Conservation (phyloP, 2,888 invertebrate species). For the Tinea trinotella region DNA sequence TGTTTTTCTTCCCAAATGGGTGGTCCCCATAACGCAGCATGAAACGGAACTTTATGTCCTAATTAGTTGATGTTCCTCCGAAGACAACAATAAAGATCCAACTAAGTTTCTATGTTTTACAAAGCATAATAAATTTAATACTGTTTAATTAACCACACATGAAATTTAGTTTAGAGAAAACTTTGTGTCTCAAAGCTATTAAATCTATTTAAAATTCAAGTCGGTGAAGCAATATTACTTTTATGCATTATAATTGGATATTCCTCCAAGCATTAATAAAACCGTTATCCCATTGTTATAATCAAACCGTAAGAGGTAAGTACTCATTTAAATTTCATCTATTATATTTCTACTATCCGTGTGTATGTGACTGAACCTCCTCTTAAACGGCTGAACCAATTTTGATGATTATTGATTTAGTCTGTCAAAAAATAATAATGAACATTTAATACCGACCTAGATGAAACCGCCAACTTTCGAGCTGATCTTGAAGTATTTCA, state of each 20-base stretch:
- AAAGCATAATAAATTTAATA: background rate
- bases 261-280: background rate
- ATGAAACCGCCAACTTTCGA: too few relatives aligned
- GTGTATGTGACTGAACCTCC: too few relatives aligned
- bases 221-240: background rate
- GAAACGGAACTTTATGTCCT: slow-evolving; percentile 2
- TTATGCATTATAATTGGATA: background rate
- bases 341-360: too few relatives aligned
- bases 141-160: slow-evolving; percentile 5
- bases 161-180: background rate
- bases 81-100: slow-evolving; percentile 4
- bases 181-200: background rate
- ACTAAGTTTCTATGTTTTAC: background rate
- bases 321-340: too few relatives aligned
- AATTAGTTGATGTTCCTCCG: background rate
- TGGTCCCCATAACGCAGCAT: background rate
- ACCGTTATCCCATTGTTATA: too few relatives aligned
- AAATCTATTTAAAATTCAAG: slow-evolving; percentile 13
- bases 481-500: too few relatives aligned
- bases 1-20: background rate
- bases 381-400: too few relatives aligned
- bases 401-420: too few relatives aligned
- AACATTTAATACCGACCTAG: too few relatives aligned
- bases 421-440: too few relatives aligned
- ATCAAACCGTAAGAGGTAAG: too few relatives aligned